phyloP scores from a whole-genome alignment of 2,797 vertebrate genomes.

The Chaunax sp. region DNA sequence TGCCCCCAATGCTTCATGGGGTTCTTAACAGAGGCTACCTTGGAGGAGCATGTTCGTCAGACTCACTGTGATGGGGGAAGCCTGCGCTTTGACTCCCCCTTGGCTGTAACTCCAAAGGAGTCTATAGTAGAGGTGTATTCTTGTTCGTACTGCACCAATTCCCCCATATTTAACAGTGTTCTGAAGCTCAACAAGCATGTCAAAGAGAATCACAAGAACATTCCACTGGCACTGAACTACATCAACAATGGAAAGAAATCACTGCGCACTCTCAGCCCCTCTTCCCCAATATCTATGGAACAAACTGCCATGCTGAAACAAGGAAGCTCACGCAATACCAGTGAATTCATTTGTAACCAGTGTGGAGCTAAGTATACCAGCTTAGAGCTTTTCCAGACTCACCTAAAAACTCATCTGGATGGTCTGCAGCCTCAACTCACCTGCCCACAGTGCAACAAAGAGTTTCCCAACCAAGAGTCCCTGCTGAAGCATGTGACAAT shows the following conservation, averaged over 20 bases:
- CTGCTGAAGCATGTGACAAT: constrained; percentile 96
- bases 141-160: constrained; percentile 99
- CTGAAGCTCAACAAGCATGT: constrained; percentile 98
- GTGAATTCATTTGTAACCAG: constrained; percentile 98
- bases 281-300: constrained; percentile 93
- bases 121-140: constrained; percentile 98
- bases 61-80: constrained; percentile 96
- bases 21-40: constrained; percentile 96
- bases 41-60: constrained; percentile 98
- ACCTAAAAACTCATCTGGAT: constrained; percentile 97
- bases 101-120: constrained; percentile 95
- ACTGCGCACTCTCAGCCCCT: constrained; percentile 92
- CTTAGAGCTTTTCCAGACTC: constrained; percentile 97
- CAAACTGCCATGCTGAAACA: constrained; percentile 93
- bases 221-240: constrained; percentile 97
- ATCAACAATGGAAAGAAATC: constrained; percentile 98
- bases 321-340: constrained; percentile 87
- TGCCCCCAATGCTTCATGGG: constrained; percentile 99
- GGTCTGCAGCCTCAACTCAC: constrained; percentile 92
- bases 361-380: constrained; percentile 98
- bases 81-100: constrained; percentile 95
- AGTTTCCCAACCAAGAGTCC: constrained; percentile 97
- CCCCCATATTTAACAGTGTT: constrained; percentile 98
- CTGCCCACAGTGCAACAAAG: constrained; percentile 98
- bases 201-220: constrained; percentile 99